Evolutionary conservation across 92 coral and sea anemone species (phyloP).

Genomic region (Scolanthus callimorphus): DNA sequence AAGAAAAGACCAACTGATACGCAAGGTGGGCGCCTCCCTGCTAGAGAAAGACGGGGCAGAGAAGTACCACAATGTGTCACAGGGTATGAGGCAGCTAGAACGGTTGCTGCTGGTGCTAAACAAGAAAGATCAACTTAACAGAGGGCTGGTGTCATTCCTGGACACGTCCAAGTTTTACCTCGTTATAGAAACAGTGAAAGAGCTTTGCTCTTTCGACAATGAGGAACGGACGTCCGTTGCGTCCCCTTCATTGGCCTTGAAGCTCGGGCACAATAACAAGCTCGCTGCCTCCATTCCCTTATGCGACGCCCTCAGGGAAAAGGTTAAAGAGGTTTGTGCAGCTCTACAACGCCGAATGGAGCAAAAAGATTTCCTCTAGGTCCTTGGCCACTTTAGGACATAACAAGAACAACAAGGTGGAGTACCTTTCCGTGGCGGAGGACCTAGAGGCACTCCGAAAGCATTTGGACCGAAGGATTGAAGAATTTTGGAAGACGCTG

Average conservation of each 20-base stretch:
- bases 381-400: background rate
- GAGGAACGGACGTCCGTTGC: background rate
- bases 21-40: background rate
- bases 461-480: too few species aligned
- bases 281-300: too few species aligned
- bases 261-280: too few species aligned
- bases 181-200: background rate
- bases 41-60: background rate
- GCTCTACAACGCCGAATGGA: too few species aligned
- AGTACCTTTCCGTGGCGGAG: too few species aligned
- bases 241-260: background rate
- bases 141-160: too few species aligned
- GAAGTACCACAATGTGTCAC: background rate
- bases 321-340: too few species aligned
- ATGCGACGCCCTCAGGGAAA: too few species aligned
- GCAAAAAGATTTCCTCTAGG: background rate
- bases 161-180: background rate
- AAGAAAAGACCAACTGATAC: background rate
- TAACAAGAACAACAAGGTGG: background rate
- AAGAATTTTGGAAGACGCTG: too few species aligned
- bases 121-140: background rate
- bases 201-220: background rate
- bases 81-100: background rate
- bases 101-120: background rate
- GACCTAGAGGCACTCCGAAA: too few species aligned